Percentiles rank a stretch among this genome's conserved stretches.
phyloP scores from a whole-genome alignment of 2,797 vertebrate species.

The Holocentrus rufus region DNA sequence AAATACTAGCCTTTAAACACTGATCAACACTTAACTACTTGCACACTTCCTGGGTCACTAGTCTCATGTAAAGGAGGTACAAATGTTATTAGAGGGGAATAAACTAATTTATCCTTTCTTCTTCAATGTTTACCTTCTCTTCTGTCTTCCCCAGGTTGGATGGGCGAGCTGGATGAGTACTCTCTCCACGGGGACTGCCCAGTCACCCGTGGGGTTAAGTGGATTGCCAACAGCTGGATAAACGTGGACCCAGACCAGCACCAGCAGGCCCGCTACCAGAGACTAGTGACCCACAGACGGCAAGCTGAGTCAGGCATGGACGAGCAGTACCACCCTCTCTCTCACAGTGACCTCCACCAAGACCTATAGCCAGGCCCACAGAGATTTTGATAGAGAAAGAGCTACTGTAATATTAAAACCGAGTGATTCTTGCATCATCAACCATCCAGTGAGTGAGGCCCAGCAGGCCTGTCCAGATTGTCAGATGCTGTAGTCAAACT shows the following conservation, averaged over 20 bases:
- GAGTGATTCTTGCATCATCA: slow-evolving; percentile 9
- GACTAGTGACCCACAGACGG: slow-evolving; percentile 77
- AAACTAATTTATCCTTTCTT: neutral
- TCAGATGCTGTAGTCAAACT: slow-evolving; percentile 8
- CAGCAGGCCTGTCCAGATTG: slow-evolving; percentile 11
- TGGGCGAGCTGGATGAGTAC: slow-evolving; percentile 95
- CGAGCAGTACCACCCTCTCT: slow-evolving; percentile 67
- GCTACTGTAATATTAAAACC: slow-evolving; percentile 12
- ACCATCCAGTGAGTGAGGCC: slow-evolving; percentile 1
- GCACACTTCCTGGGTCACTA: too few species aligned
- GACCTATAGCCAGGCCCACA: slow-evolving; percentile 76
- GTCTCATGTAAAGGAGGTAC: too few species aligned
- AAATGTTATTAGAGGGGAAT: neutral
- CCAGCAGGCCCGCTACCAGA: slow-evolving; percentile 91
- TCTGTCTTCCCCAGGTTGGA: slow-evolving; percentile 86
- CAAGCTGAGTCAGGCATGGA: slow-evolving; percentile 62
- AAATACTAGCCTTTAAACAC: too few species aligned
- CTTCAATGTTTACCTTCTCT: neutral
- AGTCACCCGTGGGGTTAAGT: slow-evolving; percentile 90
- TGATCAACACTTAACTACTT: too few species aligned
- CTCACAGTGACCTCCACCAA: slow-evolving; percentile 81
- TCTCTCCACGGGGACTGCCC: slow-evolving; percentile 94
- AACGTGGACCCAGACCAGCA: slow-evolving; percentile 92
- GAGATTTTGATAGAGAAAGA: slow-evolving; percentile 1
- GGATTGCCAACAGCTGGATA: slow-evolving; percentile 97